phyloP scores from a whole-genome alignment of 2,888 invertebrate genomes.

The Nephrotoma appendiculata region DNA sequence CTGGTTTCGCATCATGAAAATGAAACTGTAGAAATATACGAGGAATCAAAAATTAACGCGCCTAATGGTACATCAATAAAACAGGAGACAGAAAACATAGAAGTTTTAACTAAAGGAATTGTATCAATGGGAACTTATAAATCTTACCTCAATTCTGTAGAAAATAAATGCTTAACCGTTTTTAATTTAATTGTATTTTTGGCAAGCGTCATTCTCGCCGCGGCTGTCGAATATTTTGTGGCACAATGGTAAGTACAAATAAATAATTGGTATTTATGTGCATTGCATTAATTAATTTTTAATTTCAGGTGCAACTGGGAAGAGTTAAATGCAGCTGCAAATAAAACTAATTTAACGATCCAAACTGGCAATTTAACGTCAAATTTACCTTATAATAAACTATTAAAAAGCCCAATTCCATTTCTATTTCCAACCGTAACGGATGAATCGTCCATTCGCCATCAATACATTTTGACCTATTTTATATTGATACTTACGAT shows the following conservation, averaged over 20 bases:
- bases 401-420: not conserved
- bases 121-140: conserved; percentile 43
- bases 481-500: conserved; percentile 22
- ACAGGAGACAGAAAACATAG: conserved; percentile 37
- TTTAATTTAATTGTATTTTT: conserved; percentile 37
- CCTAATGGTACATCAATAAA: conserved; percentile 10
- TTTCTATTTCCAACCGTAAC: not conserved
- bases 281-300: not conserved
- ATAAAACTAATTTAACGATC: not conserved
- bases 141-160: conserved; percentile 39
- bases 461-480: conserved; percentile 24
- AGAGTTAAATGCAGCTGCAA: conserved; percentile 14
- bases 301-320: conserved; percentile 30
- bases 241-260: conserved; percentile 44
- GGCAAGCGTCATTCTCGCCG: conserved; percentile 45
- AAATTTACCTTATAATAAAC: not conserved
- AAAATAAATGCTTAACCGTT: conserved; percentile 37
- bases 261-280: not conserved
- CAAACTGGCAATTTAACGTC: not conserved
- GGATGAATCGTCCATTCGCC: conserved; percentile 14
- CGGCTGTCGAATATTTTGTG: conserved; percentile 58
- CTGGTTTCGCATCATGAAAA: conserved; percentile 20
- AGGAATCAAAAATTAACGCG: conserved; percentile 10
- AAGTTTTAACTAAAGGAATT: conserved; percentile 45
- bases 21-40: not conserved